Conservation (phyloP, 1,140 invertebrate species). For the Glossosoma conforme region DNA sequence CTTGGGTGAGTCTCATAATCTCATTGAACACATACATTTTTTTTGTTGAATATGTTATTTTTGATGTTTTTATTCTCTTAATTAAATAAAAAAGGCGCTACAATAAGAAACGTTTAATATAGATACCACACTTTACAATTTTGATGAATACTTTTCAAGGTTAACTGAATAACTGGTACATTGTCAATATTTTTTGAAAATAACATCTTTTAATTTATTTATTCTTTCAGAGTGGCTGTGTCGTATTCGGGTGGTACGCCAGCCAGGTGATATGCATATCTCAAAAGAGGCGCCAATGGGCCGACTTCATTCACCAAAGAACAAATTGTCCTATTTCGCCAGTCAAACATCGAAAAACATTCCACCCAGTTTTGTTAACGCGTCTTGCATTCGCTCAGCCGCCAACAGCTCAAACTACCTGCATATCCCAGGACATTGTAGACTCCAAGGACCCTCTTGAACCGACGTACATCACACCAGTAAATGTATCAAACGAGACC, state of each 20-base stretch:
- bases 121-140: not conserved
- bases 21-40: not conserved
- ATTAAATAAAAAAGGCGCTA: not conserved
- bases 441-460: constrained; percentile 2
- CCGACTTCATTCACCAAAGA: constrained; percentile 5
- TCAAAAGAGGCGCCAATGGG: constrained; percentile 31
- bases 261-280: constrained; percentile 44
- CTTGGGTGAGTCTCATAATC: constrained; percentile 38
- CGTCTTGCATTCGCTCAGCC: constrained; percentile 9
- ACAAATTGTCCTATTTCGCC: too few relatives aligned
- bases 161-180: not conserved
- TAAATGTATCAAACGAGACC: constrained; percentile 6
- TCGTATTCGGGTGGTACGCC: constrained; percentile 47
- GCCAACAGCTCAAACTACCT: not conserved
- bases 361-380: constrained; percentile 7
- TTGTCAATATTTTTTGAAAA: not conserved
- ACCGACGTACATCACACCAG: not conserved
- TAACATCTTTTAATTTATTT: constrained; percentile 13
- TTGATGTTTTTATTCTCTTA: not conserved
- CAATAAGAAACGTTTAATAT: not conserved
- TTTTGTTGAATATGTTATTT: not conserved
- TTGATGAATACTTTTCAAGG: not conserved
- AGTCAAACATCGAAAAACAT: too few relatives aligned
- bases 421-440: not conserved
- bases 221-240: constrained; percentile 44